Evolutionary conservation across 2,113 vertebrate genomes (phyloP).

Genomic region (Tringa solitaria): DNA sequence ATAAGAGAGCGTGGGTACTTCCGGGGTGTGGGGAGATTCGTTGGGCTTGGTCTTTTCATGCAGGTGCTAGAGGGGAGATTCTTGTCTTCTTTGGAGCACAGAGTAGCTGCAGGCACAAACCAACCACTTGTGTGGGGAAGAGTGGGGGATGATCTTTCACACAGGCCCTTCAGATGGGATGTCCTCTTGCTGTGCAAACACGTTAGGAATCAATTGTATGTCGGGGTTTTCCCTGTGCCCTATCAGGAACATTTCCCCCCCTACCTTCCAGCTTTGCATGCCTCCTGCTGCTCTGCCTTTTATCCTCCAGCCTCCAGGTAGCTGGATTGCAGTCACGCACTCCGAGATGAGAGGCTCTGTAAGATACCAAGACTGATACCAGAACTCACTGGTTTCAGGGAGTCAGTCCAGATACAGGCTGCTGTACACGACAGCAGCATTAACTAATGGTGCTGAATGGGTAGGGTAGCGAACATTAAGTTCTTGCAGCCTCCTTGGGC

Average conservation of each 20-base stretch:
- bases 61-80: constrained; percentile 20
- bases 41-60: neutral
- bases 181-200: neutral
- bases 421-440: neutral
- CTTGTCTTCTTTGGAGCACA: constrained; percentile 6
- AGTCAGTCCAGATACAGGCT: neutral
- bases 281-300: neutral
- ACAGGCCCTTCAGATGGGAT: neutral
- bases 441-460: neutral
- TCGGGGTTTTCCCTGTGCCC: constrained; percentile 24
- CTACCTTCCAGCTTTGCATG: constrained; percentile 13
- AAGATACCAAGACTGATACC: neutral
- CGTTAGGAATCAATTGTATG: neutral
- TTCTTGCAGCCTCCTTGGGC: neutral
- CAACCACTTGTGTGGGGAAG: constrained; percentile 37
- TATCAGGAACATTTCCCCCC: neutral
- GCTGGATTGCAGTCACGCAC: neutral
- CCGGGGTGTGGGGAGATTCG: neutral
- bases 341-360: neutral
- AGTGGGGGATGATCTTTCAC: constrained; percentile 46
- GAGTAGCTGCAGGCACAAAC: constrained; percentile 53
- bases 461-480: neutral
- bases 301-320: neutral
- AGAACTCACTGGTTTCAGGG: neutral
- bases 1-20: neutral